A percentile compares a stretch with the other conserved stretches of the same genome.
These are phyloP conservation scores for Perca schrenkii DNA, from an alignment of 2,113 vertebrate genomes.

Conservation along the genomic window DNA sequence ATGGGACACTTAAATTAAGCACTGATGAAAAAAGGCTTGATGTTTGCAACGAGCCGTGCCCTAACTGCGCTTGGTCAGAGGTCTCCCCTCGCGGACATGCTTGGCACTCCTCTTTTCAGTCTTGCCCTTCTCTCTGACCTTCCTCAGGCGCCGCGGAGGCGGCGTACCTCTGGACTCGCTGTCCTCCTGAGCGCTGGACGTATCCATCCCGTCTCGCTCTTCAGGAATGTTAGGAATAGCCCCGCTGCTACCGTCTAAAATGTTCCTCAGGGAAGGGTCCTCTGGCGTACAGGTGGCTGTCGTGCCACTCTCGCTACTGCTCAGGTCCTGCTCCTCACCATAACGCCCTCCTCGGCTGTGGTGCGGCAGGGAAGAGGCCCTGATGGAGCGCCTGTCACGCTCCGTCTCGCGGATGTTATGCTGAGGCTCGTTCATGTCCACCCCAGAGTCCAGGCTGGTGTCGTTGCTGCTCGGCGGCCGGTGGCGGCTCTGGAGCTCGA, in stretches of 20 bases:
- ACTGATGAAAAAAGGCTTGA: neutral
- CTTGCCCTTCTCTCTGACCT: constrained; percentile 83
- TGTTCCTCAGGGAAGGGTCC: constrained; percentile 88
- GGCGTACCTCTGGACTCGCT: constrained; percentile 84
- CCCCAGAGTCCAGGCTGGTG: constrained; percentile 96
- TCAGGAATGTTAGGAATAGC: constrained; percentile 84
- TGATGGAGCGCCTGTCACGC: constrained; percentile 89
- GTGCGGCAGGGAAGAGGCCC: constrained; percentile 85
- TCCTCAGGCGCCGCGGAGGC: constrained; percentile 83
- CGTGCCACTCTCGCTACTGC: constrained; percentile 94
- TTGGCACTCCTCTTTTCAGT: constrained; percentile 80
- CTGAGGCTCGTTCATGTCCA: constrained; percentile 96
- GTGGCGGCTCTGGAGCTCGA: constrained; percentile 90
- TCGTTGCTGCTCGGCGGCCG: constrained; percentile 93
- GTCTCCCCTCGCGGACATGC: constrained; percentile 80
- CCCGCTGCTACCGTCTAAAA: constrained; percentile 86
- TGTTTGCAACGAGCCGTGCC: constrained; percentile 7
- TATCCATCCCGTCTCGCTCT: constrained; percentile 83
- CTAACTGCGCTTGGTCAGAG: constrained; percentile 76
- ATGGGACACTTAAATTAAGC: constrained; percentile 19
- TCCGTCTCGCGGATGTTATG: constrained; percentile 86
- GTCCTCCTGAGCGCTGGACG: constrained; percentile 83
- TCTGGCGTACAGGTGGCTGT: constrained; percentile 91
- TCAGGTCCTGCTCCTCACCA: constrained; percentile 92
- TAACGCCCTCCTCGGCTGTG: constrained; percentile 62